phyloP scores from a whole-genome alignment of 2,113 vertebrate species.

The Oenanthe melanoleuca region DNA sequence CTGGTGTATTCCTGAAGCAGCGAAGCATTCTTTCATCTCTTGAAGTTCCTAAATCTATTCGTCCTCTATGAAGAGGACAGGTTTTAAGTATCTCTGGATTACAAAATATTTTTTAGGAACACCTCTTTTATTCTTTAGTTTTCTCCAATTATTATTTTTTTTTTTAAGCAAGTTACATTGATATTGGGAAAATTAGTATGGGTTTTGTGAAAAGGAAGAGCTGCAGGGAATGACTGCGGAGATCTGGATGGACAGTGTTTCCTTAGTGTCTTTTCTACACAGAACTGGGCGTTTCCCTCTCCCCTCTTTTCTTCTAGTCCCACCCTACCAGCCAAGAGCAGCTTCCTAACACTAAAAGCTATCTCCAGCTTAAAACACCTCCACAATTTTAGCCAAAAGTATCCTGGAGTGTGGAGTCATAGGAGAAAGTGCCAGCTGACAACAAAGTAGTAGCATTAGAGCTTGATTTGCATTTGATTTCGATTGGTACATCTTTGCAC shows the following conservation, averaged over 20 bases:
- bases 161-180: not conserved
- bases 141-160: not conserved
- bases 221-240: not conserved
- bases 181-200: not conserved
- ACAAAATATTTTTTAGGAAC: not conserved
- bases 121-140: not conserved
- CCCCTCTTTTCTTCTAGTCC: not conserved
- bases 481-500: not conserved
- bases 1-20: not conserved
- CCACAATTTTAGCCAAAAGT: not conserved
- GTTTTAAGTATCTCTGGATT: not conserved
- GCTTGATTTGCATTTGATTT: not conserved
- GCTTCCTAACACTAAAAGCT: not conserved
- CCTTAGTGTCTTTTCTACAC: fast-evolving
- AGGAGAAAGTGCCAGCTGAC: not conserved
- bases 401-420: not conserved
- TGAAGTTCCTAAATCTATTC: not conserved
- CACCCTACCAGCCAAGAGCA: not conserved
- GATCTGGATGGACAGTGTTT: not conserved
- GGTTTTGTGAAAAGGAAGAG: not conserved
- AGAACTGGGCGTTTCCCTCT: not conserved
- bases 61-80: not conserved
- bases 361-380: not conserved
- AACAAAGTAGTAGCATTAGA: not conserved
- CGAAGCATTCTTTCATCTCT: not conserved